Percentiles rank a stretch among this genome's conserved stretches.
Evolutionary conservation across 2,797 vertebrate species (phyloP).

Genomic region (Argyrosomus regius): DNA sequence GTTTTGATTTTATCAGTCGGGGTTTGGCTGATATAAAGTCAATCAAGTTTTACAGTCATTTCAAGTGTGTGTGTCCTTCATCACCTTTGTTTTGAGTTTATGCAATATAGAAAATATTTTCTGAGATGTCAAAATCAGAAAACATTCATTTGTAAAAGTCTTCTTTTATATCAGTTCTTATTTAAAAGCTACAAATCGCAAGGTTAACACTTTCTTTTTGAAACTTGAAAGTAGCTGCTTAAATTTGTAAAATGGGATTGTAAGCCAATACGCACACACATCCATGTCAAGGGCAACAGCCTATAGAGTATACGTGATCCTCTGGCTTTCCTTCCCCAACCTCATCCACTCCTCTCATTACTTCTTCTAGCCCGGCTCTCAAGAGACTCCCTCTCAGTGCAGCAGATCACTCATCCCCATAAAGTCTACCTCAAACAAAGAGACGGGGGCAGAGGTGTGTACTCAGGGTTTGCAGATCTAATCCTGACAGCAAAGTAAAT

Average conservation of each 20-base stretch:
- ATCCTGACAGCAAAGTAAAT: slow-evolving; percentile 70
- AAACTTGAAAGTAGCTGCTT: slow-evolving; percentile 12
- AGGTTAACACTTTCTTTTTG: slow-evolving; percentile 4
- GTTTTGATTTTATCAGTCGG: slow-evolving; percentile 45
- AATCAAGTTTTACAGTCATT: slow-evolving; percentile 44
- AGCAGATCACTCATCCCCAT: slow-evolving; percentile 61
- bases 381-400: slow-evolving; percentile 45
- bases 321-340: slow-evolving; percentile 35
- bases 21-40: slow-evolving; percentile 30
- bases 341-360: slow-evolving; percentile 63
- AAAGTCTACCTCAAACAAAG: slow-evolving; percentile 69
- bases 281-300: slow-evolving; percentile 32
- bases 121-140: slow-evolving; percentile 5
- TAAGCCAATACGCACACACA: slow-evolving; percentile 11
- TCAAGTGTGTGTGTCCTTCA: slow-evolving; percentile 28
- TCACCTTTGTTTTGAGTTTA: slow-evolving; percentile 5
- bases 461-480: slow-evolving; percentile 62
- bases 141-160: not conserved
- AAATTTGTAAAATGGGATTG: slow-evolving; percentile 11
- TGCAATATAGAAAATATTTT: not conserved
- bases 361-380: slow-evolving; percentile 48
- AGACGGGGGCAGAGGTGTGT: slow-evolving; percentile 65
- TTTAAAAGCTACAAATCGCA: slow-evolving; percentile 2
- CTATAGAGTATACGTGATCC: slow-evolving; percentile 35
- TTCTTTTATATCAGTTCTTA: not conserved